Evolutionary conservation across 2,888 invertebrate species (phyloP), one percentile per base, ranked within the genome.

Genomic region (Actias luna): DNA sequence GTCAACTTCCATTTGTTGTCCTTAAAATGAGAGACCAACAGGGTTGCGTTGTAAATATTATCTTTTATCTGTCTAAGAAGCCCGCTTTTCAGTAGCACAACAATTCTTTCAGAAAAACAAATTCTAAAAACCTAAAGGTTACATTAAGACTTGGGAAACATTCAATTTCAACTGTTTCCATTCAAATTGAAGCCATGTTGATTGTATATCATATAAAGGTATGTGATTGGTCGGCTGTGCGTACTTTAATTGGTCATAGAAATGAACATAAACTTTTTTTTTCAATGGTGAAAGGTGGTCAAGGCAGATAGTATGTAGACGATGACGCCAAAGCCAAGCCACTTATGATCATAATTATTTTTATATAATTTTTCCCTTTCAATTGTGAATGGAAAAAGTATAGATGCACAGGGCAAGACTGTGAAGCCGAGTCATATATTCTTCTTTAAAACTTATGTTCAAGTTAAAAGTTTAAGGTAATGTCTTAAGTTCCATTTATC

Each of bases 111-210:
- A 1, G 50, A 31, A 16, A 70, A 68, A 62, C 36, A 64, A 66
- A 46, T 67, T 69, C 12, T 52, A 7, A 69, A 69, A 68, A 63
- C 60, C 25, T 64, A 64, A 64, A 65, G 69, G 64, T 64, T 65
- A 61, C 25, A 60, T 72, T 68, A 63, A 60, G 64, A 58, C 68
- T 67, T 63, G 61, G 58, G 64, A 71, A 76, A 82, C 78, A 82
- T 88, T 87, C 77, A 87, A 87, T 80, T 88, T 89, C 88, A 89
- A 89, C 89, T 89, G 89, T 88, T 89, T 87, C 76, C 10, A 33
- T 33, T 33, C 55, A 42, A 61, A 57, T 62, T 36, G 39, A 68
- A 61, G 70, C 77, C 79, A 82, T 79, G 58, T 76, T 79, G 61
- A 60, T 75, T 85, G 80, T 84, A 84, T 80, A 83, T 76, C 60